Evolutionary conservation across 2,113 vertebrate genomes (phyloP).

Genomic region (Hassar affinis): DNA sequence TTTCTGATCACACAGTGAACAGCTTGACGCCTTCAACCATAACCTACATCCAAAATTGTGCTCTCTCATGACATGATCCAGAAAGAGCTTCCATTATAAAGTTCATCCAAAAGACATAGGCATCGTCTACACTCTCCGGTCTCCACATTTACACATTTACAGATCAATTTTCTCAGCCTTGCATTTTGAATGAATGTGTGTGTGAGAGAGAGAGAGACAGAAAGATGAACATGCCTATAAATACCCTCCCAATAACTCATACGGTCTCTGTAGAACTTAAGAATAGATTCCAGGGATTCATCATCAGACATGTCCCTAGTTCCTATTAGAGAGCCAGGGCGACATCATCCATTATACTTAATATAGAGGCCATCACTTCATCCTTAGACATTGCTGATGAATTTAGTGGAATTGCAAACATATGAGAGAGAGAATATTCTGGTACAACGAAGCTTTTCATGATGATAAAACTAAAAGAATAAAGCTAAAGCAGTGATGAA

Average conservation of each 20-base stretch:
- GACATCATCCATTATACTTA: constrained; percentile 46
- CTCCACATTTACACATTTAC: background rate
- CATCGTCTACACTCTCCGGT: constrained; percentile 32
- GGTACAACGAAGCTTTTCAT: background rate
- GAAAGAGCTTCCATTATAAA: constrained; percentile 24
- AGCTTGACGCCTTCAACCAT: constrained; percentile 2
- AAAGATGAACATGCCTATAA: constrained; percentile 52
- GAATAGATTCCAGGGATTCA: constrained; percentile 54
- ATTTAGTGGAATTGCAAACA: background rate
- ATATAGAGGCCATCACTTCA: constrained; percentile 7
- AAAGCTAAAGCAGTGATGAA: background rate
- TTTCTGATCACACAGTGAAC: background rate
- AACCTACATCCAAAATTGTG: background rate
- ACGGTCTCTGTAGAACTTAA: constrained; percentile 48
- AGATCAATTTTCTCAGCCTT: constrained; percentile 21
- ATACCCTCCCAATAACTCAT: constrained; percentile 55
- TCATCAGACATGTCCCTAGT: constrained; percentile 44
- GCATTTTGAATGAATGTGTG: constrained; percentile 11
- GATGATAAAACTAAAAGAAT: background rate
- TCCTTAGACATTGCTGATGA: constrained; percentile 4
- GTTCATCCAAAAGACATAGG: constrained; percentile 46
- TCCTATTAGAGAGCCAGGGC: constrained; percentile 45
- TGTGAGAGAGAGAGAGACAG: constrained; percentile 24
- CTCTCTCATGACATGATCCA: background rate
- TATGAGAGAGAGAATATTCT: background rate